phyloP scores from a whole-genome alignment of 1,140 invertebrate species.

The Orchesella cincta region DNA sequence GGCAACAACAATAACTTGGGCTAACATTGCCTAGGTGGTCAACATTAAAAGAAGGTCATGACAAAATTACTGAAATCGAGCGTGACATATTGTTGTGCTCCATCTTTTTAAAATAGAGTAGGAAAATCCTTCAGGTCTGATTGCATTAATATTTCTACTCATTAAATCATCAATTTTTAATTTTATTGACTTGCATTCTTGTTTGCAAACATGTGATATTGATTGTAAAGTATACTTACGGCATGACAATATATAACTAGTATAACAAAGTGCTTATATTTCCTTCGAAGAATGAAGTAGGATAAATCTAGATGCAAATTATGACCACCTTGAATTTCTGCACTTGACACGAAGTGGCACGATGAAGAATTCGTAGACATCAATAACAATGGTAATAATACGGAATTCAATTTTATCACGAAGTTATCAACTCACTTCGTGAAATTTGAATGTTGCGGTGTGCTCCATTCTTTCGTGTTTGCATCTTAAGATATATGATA shows the following conservation, averaged over 20 bases:
- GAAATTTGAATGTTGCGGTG: background rate
- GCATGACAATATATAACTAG: too few relatives aligned
- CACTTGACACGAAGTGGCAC: conserved; percentile 11
- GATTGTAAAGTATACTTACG: too few relatives aligned
- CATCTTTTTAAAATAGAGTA: conserved; percentile 10
- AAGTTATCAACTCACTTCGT: background rate
- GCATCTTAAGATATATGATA: background rate
- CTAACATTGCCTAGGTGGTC: conserved; percentile 2
- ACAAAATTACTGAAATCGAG: background rate
- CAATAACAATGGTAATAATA: conserved; percentile 2
- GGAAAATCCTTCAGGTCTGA: conserved; percentile 2
- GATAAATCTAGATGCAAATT: background rate
- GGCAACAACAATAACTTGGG: too few relatives aligned
- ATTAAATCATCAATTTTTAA: conserved; percentile 19
- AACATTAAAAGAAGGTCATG: conserved; percentile 17
- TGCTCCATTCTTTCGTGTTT: background rate
- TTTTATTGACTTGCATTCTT: background rate
- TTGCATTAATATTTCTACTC: conserved; percentile 9
- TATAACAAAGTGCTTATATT: too few relatives aligned
- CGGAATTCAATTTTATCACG: background rate
- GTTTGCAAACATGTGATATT: too few relatives aligned
- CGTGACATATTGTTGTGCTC: conserved; percentile 1
- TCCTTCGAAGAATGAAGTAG: background rate
- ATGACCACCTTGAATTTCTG: background rate
- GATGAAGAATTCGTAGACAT: background rate